phyloP scores from a whole-genome alignment of 1,140 invertebrate species.

The Trachymyrmex septentrionalis region DNA sequence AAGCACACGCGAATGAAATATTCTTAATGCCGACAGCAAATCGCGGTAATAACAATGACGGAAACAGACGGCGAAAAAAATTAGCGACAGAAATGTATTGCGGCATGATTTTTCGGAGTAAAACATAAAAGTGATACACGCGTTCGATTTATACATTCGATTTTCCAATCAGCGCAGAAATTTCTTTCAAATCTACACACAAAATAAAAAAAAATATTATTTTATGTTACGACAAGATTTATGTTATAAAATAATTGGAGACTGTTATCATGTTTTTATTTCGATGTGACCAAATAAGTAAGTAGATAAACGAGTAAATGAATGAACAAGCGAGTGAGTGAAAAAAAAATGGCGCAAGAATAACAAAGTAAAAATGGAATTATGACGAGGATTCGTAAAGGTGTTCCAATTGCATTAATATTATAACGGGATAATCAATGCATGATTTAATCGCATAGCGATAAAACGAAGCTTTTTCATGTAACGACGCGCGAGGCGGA shows the following conservation, averaged over 20 bases:
- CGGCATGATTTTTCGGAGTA: neutral
- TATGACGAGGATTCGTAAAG: neutral
- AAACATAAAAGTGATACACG: neutral
- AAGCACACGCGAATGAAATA: conserved; percentile 54
- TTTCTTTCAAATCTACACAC: neutral
- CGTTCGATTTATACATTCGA: neutral
- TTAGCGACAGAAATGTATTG: conserved; percentile 12
- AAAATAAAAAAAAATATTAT: no score
- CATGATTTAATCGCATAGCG: conserved; percentile 1
- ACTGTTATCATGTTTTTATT: neutral
- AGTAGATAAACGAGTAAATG: neutral
- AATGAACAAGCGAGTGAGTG: neutral
- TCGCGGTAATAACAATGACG: conserved; percentile 30
- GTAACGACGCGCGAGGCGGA: conserved; percentile 17
- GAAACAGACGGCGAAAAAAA: conserved; percentile 14
- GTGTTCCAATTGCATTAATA: conserved; percentile 1
- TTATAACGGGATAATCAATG: conserved; percentile 13
- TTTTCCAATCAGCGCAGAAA: conserved; percentile 19
- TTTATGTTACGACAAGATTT: no score
- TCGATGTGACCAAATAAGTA: neutral
- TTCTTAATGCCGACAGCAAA: conserved; percentile 44
- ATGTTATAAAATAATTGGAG: neutral
- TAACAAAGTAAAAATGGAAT: neutral
- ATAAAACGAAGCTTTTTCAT: conserved; percentile 21
- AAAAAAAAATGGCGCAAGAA: neutral